Conservation (phyloP, 2,797 vertebrate species). For the Pipistrellus pygmaeus region DNA sequence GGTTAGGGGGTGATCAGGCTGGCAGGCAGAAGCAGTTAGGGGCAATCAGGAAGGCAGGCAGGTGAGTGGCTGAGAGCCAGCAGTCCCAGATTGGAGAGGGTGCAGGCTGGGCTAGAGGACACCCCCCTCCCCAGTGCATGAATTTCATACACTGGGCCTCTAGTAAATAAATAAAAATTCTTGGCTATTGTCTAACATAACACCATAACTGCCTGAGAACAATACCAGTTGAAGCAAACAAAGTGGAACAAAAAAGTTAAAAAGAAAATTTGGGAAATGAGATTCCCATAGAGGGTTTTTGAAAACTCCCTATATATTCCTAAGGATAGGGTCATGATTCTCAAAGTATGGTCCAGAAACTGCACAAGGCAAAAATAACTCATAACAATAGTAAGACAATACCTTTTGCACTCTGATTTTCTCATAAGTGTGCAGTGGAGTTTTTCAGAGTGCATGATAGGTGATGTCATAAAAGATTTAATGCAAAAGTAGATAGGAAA, state of each 20-base stretch:
- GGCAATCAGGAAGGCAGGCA: no score
- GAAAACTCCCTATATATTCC: neutral
- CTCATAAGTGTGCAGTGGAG: neutral
- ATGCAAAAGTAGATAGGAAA: neutral
- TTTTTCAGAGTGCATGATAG: neutral
- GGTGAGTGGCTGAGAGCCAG: no score
- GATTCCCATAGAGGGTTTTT: neutral
- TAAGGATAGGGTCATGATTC: neutral
- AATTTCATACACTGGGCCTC: no score
- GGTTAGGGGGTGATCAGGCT: no score
- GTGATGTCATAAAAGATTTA: neutral
- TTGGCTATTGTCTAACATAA: neutral
- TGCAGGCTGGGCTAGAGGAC: no score
- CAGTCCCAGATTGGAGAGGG: no score
- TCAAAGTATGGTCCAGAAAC: neutral
- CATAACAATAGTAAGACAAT: neutral
- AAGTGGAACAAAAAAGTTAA: neutral
- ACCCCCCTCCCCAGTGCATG: no score
- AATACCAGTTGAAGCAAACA: neutral
- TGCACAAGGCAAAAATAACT: neutral
- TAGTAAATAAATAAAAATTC: neutral
- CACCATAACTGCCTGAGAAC: neutral
- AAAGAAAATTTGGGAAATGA: neutral
- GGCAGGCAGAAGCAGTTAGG: no score
- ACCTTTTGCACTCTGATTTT: neutral